Conservation (phyloP, 2,797 vertebrate genomes). For the Lacerta viridis region DNA sequence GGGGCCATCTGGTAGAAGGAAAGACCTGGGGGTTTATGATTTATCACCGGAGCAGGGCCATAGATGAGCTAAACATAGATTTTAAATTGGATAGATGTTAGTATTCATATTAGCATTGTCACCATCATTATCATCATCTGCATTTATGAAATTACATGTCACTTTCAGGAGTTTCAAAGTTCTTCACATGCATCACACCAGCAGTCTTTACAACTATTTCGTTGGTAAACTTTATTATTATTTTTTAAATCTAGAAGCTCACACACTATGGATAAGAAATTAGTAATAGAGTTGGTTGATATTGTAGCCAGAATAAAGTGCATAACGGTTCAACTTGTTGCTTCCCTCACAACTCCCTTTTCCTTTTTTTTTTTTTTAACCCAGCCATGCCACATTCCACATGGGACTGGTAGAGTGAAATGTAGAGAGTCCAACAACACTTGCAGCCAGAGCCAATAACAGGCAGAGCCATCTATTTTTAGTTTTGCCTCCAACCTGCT, state of each 20-base stretch:
- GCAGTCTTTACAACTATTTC: background rate
- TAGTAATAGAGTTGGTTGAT: no score
- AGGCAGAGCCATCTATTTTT: no score
- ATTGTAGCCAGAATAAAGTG: no score
- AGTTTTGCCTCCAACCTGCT: no score
- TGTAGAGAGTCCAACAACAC: no score
- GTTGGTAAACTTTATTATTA: background rate
- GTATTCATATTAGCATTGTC: background rate
- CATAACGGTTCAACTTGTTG: no score
- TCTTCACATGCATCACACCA: no score
- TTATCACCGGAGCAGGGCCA: background rate
- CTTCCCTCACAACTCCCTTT: no score
- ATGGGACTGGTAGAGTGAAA: no score
- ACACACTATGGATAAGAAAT: background rate
- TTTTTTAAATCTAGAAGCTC: background rate
- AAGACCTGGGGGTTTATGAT: background rate
- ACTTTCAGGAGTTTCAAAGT: background rate
- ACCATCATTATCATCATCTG: background rate
- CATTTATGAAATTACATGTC: background rate
- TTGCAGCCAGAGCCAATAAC: no score
- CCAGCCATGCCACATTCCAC: no score
- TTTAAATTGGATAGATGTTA: background rate
- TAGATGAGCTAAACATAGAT: background rate
- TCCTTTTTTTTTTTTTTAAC: no score
- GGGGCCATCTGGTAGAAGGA: background rate